Percentiles rank a stretch among this genome's conserved stretches.
Conservation (phyloP, 2,113 vertebrate species). For the Eudorcas thomsonii region DNA sequence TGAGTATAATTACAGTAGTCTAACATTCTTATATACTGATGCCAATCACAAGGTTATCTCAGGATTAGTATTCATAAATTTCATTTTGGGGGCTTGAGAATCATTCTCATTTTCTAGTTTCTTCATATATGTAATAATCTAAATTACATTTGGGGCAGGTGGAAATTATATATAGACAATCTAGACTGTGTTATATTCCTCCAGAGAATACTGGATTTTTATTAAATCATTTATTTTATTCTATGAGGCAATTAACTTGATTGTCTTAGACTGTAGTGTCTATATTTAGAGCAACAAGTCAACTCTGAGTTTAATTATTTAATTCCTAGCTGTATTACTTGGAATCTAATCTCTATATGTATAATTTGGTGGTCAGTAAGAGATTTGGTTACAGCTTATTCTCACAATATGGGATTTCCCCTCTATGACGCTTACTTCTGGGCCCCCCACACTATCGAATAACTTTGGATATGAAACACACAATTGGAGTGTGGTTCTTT, state of each 20-base stretch:
- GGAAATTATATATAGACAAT: not conserved
- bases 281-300: not conserved
- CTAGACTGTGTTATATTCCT: not conserved
- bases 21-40: too few relatives aligned
- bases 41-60: not conserved
- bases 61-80: not conserved
- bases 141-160: not conserved
- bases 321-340: not conserved
- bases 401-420: not conserved
- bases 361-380: not conserved
- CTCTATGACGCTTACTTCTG: not conserved
- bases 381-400: not conserved
- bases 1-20: too few relatives aligned
- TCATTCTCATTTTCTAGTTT: not conserved
- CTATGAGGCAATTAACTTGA: not conserved
- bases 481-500: accelerated
- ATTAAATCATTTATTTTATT: not conserved
- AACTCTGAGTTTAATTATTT: not conserved
- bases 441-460: accelerated
- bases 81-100: not conserved
- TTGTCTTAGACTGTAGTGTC: not conserved
- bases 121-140: not conserved
- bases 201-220: not conserved
- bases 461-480: not conserved
- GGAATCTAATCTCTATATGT: not conserved